Percentiles rank a stretch among this genome's conserved stretches.
Evolutionary conservation across 2,888 invertebrate genomes (phyloP).

Genomic region (Thecocarcelia acutangulata): DNA sequence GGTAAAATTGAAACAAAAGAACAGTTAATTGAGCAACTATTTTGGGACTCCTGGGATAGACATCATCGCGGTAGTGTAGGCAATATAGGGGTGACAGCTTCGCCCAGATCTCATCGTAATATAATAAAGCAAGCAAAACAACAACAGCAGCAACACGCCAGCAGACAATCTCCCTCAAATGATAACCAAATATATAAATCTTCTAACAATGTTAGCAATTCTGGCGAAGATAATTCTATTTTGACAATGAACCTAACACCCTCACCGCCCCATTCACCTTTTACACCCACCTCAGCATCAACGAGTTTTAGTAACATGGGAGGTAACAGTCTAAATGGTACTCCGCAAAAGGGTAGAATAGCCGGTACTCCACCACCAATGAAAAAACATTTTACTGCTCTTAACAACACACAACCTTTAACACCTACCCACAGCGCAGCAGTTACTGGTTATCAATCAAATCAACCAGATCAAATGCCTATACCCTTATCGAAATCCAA

Average conservation of each 20-base stretch:
- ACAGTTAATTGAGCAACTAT: slow-evolving; percentile 83
- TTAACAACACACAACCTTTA: slow-evolving; percentile 79
- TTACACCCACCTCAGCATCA: slow-evolving; percentile 71
- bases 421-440: slow-evolving; percentile 73
- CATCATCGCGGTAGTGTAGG: slow-evolving; percentile 79
- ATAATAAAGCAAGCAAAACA: slow-evolving; percentile 73
- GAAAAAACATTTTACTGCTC: slow-evolving; percentile 86
- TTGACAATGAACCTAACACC: slow-evolving; percentile 80
- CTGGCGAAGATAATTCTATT: slow-evolving; percentile 71
- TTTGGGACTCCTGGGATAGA: slow-evolving; percentile 97
- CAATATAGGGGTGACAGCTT: slow-evolving; percentile 77
- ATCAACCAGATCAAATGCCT: slow-evolving; percentile 60
- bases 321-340: slow-evolving; percentile 75
- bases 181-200: slow-evolving; percentile 69
- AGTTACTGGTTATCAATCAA: slow-evolving; percentile 24
- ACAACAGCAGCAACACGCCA: slow-evolving; percentile 66
- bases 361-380: slow-evolving; percentile 88
- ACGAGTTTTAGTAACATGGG: slow-evolving; percentile 71
- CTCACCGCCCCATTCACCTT: slow-evolving; percentile 81
- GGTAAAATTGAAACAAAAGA: slow-evolving; percentile 69
- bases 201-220: slow-evolving; percentile 64
- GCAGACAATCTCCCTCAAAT: slow-evolving; percentile 70
- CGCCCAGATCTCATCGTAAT: slow-evolving; percentile 77
- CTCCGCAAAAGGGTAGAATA: slow-evolving; percentile 77
- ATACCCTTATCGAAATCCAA: slow-evolving; percentile 90